A percentile compares a stretch with the other conserved stretches of the same genome.
Evolutionary conservation across 2,888 invertebrate species (phyloP).

Genomic region (Drosophila flavopinicola): DNA sequence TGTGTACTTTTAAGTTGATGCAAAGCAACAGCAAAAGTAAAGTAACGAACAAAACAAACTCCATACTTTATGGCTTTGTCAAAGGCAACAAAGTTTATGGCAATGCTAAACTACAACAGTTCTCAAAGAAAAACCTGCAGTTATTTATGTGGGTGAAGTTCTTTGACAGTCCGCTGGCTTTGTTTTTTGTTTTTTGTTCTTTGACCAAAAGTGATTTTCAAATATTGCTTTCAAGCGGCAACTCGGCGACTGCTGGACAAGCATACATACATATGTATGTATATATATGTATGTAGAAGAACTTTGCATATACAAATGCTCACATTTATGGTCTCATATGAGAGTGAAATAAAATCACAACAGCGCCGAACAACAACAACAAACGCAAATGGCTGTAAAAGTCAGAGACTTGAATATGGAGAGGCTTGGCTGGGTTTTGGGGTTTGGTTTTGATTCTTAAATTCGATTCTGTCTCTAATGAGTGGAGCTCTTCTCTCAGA

Average conservation of each 20-base stretch:
- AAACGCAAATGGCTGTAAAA: conserved; percentile 36
- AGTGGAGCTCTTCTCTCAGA: conserved; percentile 45
- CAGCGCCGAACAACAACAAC: conserved; percentile 2
- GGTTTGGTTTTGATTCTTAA: conserved; percentile 30
- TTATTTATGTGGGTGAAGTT: conserved; percentile 72
- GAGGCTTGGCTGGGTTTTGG: conserved; percentile 42
- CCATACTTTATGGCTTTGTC: not conserved
- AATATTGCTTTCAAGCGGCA: conserved; percentile 33
- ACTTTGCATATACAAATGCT: conserved; percentile 24
- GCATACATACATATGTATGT: not conserved
- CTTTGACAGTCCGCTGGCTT: conserved; percentile 35
- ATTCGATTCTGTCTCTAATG: conserved; percentile 60
- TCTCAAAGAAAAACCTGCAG: conserved; percentile 15
- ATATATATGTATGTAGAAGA: not conserved
- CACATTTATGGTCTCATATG: conserved; percentile 31
- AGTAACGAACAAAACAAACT: not conserved
- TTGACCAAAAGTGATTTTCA: conserved; percentile 50
- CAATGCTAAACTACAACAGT: conserved; percentile 21
- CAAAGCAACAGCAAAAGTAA: no score
- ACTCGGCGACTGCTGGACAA: conserved; percentile 7
- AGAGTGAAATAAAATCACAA: conserved; percentile 35
- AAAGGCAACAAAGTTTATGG: conserved; percentile 14
- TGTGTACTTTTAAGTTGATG: no score
- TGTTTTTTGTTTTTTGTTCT: not conserved
- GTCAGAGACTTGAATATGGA: conserved; percentile 27